phyloP scores from a whole-genome alignment of 2,113 vertebrate genomes.

The Eclectus roratus region DNA sequence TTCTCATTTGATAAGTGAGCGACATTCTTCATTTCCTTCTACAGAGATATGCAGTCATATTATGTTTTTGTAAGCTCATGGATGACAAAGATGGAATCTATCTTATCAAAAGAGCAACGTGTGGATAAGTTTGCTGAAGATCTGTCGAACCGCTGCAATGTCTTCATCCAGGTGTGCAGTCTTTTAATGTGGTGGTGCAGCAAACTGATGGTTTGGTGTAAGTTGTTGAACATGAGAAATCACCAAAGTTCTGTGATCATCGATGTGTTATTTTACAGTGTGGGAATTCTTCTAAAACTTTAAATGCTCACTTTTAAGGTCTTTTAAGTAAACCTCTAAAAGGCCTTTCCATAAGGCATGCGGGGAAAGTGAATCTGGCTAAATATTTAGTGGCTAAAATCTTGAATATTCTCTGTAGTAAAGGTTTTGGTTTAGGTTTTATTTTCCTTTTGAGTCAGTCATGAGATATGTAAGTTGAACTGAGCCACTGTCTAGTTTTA shows the following conservation, averaged over 20 bases:
- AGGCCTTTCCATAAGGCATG: background rate
- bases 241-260: background rate
- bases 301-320: background rate
- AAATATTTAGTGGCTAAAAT: background rate
- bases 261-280: background rate
- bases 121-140: conserved; percentile 89
- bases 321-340: background rate
- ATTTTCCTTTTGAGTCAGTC: background rate
- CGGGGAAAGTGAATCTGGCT: background rate
- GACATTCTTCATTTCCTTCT: conserved; percentile 2
- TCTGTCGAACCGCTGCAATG: conserved; percentile 89
- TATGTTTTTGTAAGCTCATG: conserved; percentile 97
- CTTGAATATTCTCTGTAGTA: background rate
- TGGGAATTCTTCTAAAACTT: background rate
- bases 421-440: background rate
- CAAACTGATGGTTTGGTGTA: background rate
- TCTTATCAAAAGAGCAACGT: conserved; percentile 89
- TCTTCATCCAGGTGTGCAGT: conserved; percentile 91
- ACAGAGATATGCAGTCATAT: conserved; percentile 95
- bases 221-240: background rate
- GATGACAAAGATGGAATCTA: conserved; percentile 99
- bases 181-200: background rate
- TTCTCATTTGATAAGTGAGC: background rate
- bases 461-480: background rate
- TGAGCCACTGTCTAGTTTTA: background rate